These are phyloP conservation scores for Marmota flaviventris DNA, from an alignment of 2,113 vertebrate genomes.

Conservation along the genomic window DNA sequence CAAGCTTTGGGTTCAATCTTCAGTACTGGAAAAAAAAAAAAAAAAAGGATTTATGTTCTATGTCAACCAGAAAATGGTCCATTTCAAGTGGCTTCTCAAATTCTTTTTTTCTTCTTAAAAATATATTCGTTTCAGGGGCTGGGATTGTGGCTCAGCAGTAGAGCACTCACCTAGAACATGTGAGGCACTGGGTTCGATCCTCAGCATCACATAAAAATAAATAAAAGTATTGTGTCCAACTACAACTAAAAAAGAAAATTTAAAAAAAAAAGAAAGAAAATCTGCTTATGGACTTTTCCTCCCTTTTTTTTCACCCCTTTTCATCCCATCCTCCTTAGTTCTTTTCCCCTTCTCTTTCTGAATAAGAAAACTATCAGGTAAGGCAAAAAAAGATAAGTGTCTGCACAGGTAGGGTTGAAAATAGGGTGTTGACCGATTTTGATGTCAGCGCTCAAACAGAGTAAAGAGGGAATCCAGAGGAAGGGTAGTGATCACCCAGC, in stretches of 20 bases:
- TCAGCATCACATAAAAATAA: too few species aligned
- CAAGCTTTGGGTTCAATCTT: not conserved
- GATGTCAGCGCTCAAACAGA: not conserved
- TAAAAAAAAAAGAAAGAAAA: not conserved
- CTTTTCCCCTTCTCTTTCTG: not conserved
- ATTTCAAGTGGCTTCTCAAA: constrained; percentile 27
- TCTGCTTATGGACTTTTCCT: not conserved
- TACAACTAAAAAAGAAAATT: too few species aligned
- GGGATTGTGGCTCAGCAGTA: too few species aligned
- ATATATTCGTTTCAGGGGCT: not conserved
- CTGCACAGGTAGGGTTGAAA: not conserved
- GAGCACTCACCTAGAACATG: too few species aligned
- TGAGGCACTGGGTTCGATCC: too few species aligned
- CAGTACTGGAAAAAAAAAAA: too few species aligned
- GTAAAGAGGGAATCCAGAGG: not conserved
- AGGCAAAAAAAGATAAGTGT: not conserved
- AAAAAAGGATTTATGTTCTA: not conserved
- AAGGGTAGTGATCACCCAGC: not conserved
- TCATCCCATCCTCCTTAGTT: not conserved
- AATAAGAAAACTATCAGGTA: not conserved
- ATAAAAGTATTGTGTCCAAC: too few species aligned
- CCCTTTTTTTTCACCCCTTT: not conserved
- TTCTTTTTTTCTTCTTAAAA: constrained; percentile 30
- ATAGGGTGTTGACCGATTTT: not conserved
- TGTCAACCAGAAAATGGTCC: constrained; percentile 11